A percentile compares a stretch with the other conserved stretches of the same genome.
phyloP scores from a whole-genome alignment of 2,888 invertebrate genomes.

The Drosophila barbarae region DNA sequence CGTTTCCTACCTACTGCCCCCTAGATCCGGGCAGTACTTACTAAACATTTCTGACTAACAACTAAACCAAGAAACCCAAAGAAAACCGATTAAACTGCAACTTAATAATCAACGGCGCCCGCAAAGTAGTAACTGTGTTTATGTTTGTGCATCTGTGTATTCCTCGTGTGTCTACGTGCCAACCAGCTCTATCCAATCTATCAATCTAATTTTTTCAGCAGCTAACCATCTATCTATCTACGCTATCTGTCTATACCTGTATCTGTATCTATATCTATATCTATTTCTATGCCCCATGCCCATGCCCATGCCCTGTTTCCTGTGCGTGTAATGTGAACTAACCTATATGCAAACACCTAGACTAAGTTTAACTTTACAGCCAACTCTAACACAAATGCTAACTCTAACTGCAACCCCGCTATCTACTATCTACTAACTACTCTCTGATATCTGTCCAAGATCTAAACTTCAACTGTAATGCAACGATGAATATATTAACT shows the following conservation, averaged over 20 bases:
- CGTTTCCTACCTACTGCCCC: slow-evolving; percentile 23
- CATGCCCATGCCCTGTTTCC: slow-evolving; percentile 34
- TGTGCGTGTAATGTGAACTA: slow-evolving; percentile 43
- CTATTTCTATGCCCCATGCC: slow-evolving; percentile 27
- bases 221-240: slow-evolving; percentile 37
- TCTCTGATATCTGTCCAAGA: slow-evolving; percentile 21
- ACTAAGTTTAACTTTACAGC: slow-evolving; percentile 25
- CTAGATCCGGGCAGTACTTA: slow-evolving; percentile 28
- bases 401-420: slow-evolving; percentile 34
- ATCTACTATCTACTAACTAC: slow-evolving; percentile 8
- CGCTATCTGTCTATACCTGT: slow-evolving; percentile 43
- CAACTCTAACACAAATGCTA: slow-evolving; percentile 29
- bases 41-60: slow-evolving; percentile 30
- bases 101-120: slow-evolving; percentile 49
- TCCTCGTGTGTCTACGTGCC: slow-evolving; percentile 37
- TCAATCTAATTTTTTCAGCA: slow-evolving; percentile 22
- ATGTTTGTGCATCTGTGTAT: slow-evolving; percentile 49
- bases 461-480: slow-evolving; percentile 32
- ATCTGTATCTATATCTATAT: slow-evolving; percentile 39
- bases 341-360: slow-evolving; percentile 32
- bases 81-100: slow-evolving; percentile 29
- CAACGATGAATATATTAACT: slow-evolving; percentile 35
- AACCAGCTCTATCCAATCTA: slow-evolving; percentile 18
- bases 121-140: slow-evolving; percentile 47
- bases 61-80: slow-evolving; percentile 24